These are phyloP conservation scores for Microtus oregoni DNA, from an alignment of 2,113 vertebrate species.

Conservation along the genomic window DNA sequence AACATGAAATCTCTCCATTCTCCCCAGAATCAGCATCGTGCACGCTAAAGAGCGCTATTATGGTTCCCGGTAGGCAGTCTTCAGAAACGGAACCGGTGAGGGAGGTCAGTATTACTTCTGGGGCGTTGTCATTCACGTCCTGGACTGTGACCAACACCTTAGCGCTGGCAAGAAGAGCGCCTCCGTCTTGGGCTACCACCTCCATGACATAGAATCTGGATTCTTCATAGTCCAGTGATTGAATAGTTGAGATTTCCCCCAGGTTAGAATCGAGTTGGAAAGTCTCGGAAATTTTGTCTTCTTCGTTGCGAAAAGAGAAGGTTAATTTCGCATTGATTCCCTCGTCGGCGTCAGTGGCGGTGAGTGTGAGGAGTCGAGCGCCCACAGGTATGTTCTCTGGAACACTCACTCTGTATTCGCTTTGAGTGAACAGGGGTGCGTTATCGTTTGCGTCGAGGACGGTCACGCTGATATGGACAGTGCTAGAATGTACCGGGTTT, in stretches of 20 bases:
- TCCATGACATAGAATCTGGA: slow-evolving; percentile 85
- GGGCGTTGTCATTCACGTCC: slow-evolving; percentile 88
- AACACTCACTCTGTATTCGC: slow-evolving; percentile 78
- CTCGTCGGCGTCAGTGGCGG: slow-evolving; percentile 88
- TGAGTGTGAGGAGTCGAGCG: slow-evolving; percentile 82
- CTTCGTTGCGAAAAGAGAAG: slow-evolving; percentile 87
- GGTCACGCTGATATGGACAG: slow-evolving; percentile 71
- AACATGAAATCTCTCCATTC: slow-evolving; percentile 83
- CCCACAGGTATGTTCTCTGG: slow-evolving; percentile 81
- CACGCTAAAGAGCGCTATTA: slow-evolving; percentile 84
- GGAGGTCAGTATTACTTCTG: slow-evolving; percentile 84
- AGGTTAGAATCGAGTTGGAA: slow-evolving; percentile 85
- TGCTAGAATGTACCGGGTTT: slow-evolving; percentile 74
- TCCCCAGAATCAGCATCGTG: slow-evolving; percentile 85
- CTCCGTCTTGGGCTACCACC: slow-evolving; percentile 89
- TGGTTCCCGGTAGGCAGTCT: slow-evolving; percentile 82
- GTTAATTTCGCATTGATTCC: slow-evolving; percentile 88
- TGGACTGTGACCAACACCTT: slow-evolving; percentile 85
- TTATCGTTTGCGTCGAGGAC: slow-evolving; percentile 86
- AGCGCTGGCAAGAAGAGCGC: slow-evolving; percentile 85
- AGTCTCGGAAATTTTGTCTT: slow-evolving; percentile 82
- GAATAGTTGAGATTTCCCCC: slow-evolving; percentile 85
- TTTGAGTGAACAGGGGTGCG: slow-evolving; percentile 70
- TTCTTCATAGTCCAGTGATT: slow-evolving; percentile 87
- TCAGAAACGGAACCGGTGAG: slow-evolving; percentile 79